A percentile compares a stretch with the other conserved stretches of the same genome.
Evolutionary conservation across 2,113 vertebrate species (phyloP).

Genomic region (Parotia lawesii): DNA sequence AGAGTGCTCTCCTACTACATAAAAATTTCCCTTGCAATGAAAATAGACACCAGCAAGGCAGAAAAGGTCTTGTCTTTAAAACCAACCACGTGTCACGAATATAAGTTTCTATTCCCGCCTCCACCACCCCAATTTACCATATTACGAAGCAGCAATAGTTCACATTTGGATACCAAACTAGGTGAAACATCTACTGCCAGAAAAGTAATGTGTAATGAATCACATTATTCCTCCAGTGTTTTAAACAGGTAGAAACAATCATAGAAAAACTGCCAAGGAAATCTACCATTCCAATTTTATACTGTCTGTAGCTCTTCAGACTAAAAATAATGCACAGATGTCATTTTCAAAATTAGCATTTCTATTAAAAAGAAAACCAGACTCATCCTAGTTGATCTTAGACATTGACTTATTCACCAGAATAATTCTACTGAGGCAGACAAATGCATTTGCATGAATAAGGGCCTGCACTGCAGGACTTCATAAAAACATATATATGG

Average conservation of each 20-base stretch:
- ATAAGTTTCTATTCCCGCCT: not conserved
- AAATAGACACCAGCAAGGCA: not conserved
- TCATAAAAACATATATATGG: not conserved
- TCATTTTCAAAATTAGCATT: not conserved
- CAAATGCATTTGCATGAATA: not conserved
- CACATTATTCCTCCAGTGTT: not conserved
- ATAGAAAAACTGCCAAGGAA: not conserved
- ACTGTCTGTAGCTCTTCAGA: not conserved
- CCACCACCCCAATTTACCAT: not conserved
- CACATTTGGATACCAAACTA: not conserved
- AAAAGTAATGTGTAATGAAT: not conserved
- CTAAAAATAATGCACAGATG: not conserved
- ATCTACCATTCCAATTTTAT: not conserved
- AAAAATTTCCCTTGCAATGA: not conserved
- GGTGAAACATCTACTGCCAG: not conserved
- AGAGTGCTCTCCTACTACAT: not conserved
- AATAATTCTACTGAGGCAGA: not conserved
- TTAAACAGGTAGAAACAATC: constrained; percentile 19
- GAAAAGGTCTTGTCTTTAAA: not conserved
- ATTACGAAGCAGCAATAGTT: not conserved
- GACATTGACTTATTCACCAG: not conserved
- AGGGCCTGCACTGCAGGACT: not conserved
- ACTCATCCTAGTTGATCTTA: not conserved
- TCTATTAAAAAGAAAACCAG: not conserved
- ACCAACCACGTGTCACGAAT: not conserved